Percentiles rank a stretch among this genome's conserved stretches.
Conservation (phyloP, 2,797 vertebrate genomes). For the Anomalospiza imberbis region DNA sequence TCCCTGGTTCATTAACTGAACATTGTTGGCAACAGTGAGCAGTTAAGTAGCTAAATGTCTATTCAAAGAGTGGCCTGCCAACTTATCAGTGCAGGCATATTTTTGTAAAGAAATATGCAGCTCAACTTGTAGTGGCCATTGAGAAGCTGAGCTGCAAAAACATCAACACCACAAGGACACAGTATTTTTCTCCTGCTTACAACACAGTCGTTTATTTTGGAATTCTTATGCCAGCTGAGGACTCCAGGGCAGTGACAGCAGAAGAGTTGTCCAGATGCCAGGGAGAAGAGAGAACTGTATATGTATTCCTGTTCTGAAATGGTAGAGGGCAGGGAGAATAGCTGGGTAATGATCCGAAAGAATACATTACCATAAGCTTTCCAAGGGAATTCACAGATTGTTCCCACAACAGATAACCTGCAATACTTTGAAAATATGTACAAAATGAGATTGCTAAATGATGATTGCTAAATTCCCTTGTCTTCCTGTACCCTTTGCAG, state of each 20-base stretch:
- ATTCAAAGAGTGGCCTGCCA: constrained; percentile 59
- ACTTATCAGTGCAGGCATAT: constrained; percentile 59
- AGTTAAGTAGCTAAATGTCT: constrained; percentile 62
- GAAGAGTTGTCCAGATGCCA: constrained; percentile 74
- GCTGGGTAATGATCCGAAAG: constrained; percentile 40
- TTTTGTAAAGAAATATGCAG: constrained; percentile 74
- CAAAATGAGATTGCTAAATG: neutral
- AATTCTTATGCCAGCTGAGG: constrained; percentile 75
- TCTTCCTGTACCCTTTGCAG: neutral
- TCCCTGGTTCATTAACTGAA: constrained; percentile 50
- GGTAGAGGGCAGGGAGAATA: constrained; percentile 61
- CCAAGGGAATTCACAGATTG: neutral
- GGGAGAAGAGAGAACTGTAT: constrained; percentile 77
- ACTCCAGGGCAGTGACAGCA: constrained; percentile 75
- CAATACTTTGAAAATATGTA: neutral
- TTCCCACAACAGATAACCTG: neutral
- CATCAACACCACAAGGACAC: constrained; percentile 77
- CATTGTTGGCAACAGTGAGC: constrained; percentile 54
- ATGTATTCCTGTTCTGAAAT: constrained; percentile 67
- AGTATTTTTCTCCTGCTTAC: constrained; percentile 79
- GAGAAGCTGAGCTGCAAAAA: constrained; percentile 73
- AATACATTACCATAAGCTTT: constrained; percentile 48
- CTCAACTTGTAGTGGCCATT: constrained; percentile 62
- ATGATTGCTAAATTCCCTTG: neutral
- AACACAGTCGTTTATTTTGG: constrained; percentile 79